phyloP scores from a whole-genome alignment of 2,888 invertebrate species.

The Trilocha varians region DNA sequence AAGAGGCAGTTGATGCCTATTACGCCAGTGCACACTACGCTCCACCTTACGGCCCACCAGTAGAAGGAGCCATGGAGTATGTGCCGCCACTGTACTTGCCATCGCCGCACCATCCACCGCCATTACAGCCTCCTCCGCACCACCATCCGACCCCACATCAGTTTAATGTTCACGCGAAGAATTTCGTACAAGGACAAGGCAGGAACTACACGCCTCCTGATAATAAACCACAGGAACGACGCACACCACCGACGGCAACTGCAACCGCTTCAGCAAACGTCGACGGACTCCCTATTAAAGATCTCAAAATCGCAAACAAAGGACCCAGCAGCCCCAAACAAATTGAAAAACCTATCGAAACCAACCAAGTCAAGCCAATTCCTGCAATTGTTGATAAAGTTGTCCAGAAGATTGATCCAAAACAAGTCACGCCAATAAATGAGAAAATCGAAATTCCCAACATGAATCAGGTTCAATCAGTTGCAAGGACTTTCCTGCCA shows the following conservation, averaged over 20 bases:
- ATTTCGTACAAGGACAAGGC: slow-evolving; percentile 60
- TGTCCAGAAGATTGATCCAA: slow-evolving; percentile 41
- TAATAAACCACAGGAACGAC: slow-evolving; percentile 44
- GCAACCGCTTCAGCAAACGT: slow-evolving; percentile 28
- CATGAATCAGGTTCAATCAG: slow-evolving; percentile 19
- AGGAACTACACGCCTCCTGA: slow-evolving; percentile 37
- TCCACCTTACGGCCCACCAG: slow-evolving; percentile 51
- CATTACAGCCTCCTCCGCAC: slow-evolving; percentile 41
- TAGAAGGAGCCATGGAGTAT: slow-evolving; percentile 54
- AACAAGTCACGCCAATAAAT: slow-evolving; percentile 45
- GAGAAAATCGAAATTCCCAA: slow-evolving; percentile 24
- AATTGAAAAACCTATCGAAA: slow-evolving; percentile 31
- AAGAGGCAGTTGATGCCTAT: slow-evolving; percentile 64
- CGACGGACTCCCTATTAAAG: slow-evolving; percentile 57
- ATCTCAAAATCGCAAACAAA: slow-evolving; percentile 51
- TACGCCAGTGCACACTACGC: slow-evolving; percentile 55
- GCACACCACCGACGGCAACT: slow-evolving; percentile 28
- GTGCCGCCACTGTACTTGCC: slow-evolving; percentile 59
- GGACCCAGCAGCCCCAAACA: slow-evolving; percentile 56
- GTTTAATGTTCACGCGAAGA: slow-evolving; percentile 68
- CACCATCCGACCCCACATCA: slow-evolving; percentile 48
- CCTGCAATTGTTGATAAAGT: slow-evolving; percentile 36
- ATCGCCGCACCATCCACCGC: slow-evolving; percentile 45
- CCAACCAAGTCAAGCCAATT: slow-evolving; percentile 26
- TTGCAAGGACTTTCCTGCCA: slow-evolving; percentile 39